Percentiles rank a stretch among this genome's conserved stretches.
Evolutionary conservation across 2,113 vertebrate genomes (phyloP).

Genomic region (Sigmodon hispidus): DNA sequence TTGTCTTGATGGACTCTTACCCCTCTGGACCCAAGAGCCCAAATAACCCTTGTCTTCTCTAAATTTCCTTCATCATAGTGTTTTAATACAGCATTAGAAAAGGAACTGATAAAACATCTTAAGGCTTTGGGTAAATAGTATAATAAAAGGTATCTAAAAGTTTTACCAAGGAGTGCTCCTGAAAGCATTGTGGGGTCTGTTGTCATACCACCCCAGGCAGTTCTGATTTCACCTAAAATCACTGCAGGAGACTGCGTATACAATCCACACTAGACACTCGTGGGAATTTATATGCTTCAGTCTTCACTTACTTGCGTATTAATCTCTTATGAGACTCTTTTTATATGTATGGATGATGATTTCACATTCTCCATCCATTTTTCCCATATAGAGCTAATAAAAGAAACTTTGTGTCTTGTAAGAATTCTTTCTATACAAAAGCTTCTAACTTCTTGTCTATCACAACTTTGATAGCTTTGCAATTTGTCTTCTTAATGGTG

Average conservation of each 20-base stretch:
- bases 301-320: constrained; percentile 29
- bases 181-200: not conserved
- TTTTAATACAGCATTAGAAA: not conserved
- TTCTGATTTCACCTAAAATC: not conserved
- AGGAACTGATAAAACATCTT: not conserved
- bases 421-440: not conserved
- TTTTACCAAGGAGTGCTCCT: not conserved
- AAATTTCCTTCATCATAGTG: not conserved
- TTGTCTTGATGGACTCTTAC: not conserved
- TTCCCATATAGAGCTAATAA: not conserved
- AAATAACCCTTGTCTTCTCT: not conserved
- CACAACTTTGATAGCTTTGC: not conserved
- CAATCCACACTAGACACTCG: not conserved
- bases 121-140: constrained; percentile 7
- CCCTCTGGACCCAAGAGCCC: not conserved
- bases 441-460: not conserved
- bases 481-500: constrained; percentile 17
- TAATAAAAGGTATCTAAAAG: not conserved
- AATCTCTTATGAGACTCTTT: not conserved
- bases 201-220: too few relatives aligned
- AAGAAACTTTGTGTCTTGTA: not conserved
- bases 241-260: not conserved
- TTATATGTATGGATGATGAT: not conserved
- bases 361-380: not conserved
- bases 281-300: not conserved